phyloP scores from a whole-genome alignment of 2,888 invertebrate species.

The Koerneria pararmatus region DNA sequence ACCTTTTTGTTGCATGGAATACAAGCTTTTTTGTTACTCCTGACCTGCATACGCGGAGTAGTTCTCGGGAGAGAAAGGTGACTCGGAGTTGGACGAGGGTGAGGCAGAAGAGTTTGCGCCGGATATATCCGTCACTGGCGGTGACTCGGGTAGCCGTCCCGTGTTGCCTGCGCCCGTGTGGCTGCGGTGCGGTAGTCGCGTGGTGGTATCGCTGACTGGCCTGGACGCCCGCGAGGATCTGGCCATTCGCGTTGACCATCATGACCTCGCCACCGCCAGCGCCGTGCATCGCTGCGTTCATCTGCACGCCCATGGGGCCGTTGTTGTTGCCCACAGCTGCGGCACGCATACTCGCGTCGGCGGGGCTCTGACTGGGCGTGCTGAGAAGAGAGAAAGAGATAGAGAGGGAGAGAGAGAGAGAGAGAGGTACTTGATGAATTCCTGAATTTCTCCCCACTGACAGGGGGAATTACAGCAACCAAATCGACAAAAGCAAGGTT shows the following conservation, averaged over 20 bases:
- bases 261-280: no score
- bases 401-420: neutral
- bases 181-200: neutral
- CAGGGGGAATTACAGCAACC: neutral
- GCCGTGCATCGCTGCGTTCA: neutral
- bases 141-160: constrained; percentile 49
- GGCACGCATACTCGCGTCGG: neutral
- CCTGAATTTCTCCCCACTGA: neutral
- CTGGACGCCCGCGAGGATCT: neutral
- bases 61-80: constrained; percentile 54
- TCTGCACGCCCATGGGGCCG: neutral
- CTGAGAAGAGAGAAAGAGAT: constrained; percentile 23
- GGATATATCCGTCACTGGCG: constrained; percentile 56
- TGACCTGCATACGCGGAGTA: constrained; percentile 35
- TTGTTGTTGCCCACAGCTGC: neutral
- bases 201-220: neutral
- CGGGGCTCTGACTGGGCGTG: constrained; percentile 23
- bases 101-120: constrained; percentile 49
- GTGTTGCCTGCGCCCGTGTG: neutral
- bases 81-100: constrained; percentile 50
- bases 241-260: constrained; percentile 13
- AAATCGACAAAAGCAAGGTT: neutral
- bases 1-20: no score
- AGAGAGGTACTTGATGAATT: no score
- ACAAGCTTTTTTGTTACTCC: neutral